Conservation (phyloP, 2,113 vertebrate genomes). For the Dendropsophus ebraccatus region DNA sequence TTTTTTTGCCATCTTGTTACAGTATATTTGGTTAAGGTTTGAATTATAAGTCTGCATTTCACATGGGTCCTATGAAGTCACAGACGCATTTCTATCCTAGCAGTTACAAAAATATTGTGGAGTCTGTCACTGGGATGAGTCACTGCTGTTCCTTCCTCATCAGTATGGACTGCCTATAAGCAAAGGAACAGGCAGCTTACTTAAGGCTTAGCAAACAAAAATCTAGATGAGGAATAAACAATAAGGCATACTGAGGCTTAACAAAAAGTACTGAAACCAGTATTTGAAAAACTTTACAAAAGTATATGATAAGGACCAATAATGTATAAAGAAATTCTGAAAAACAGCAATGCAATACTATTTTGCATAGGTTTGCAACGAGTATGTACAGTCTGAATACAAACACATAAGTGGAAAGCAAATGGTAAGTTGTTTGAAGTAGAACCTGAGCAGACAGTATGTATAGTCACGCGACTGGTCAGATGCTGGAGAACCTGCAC, state of each 20-base stretch:
- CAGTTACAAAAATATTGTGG: constrained; percentile 15
- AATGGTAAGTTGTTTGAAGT: too few relatives aligned
- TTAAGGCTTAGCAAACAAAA: neutral
- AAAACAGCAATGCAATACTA: neutral
- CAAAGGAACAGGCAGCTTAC: neutral
- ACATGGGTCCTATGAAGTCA: constrained; percentile 20
- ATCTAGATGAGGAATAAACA: neutral
- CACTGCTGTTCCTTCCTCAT: neutral
- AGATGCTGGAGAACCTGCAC: too few relatives aligned
- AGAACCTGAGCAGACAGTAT: too few relatives aligned
- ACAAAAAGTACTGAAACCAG: neutral
- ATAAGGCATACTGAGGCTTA: neutral
- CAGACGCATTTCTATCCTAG: constrained; percentile 5
- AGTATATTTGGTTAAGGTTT: neutral
- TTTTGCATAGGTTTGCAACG: neutral
- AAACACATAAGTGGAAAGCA: neutral
- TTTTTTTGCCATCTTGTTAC: neutral
- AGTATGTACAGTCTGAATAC: neutral
- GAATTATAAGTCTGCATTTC: neutral
- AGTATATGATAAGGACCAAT: neutral
- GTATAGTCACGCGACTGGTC: too few relatives aligned
- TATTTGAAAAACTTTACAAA: constrained; percentile 1
- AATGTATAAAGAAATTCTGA: neutral
- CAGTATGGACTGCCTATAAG: constrained; percentile 6
- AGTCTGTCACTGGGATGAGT: constrained; percentile 23